Evolutionary conservation across 2,888 invertebrate species (phyloP).

Genomic region (Rhagium mordax): DNA sequence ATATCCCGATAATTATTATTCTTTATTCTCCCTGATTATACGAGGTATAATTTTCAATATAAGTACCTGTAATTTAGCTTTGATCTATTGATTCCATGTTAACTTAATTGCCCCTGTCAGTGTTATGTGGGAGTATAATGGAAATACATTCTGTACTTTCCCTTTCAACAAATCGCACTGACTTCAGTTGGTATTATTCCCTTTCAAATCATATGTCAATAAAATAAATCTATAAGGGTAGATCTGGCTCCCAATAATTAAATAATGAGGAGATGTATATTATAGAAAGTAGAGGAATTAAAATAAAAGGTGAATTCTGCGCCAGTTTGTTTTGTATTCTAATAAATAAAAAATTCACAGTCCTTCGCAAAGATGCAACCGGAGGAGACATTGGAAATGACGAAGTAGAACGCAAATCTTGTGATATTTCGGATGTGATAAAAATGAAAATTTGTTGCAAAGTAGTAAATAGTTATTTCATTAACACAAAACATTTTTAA

Average conservation of each 20-base stretch:
- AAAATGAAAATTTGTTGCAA: too few relatives aligned
- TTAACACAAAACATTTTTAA: too few relatives aligned
- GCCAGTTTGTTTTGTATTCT: too few relatives aligned
- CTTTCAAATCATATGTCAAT: constrained; percentile 22
- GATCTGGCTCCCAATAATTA: neutral
- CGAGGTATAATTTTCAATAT: constrained; percentile 44
- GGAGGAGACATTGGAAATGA: too few relatives aligned
- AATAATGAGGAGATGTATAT: neutral
- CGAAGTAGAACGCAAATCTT: too few relatives aligned
- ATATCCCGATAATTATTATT: constrained; percentile 45
- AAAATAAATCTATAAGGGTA: neutral
- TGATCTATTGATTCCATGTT: constrained; percentile 50
- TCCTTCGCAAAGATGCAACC: too few relatives aligned
- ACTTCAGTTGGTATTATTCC: constrained; percentile 8
- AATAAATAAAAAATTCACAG: too few relatives aligned
- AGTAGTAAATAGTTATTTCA: too few relatives aligned
- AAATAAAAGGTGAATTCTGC: too few relatives aligned
- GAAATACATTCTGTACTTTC: constrained; percentile 23
- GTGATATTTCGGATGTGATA: too few relatives aligned
- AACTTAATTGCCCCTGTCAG: constrained; percentile 50
- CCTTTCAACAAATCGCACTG: constrained; percentile 16
- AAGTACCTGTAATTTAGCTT: constrained; percentile 49
- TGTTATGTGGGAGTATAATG: constrained; percentile 44
- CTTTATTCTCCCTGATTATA: constrained; percentile 44
- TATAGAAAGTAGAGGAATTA: too few relatives aligned